Percentiles rank a stretch among this genome's conserved stretches.
These are phyloP conservation scores for Zaprionus davidi DNA, from an alignment of 1,140 invertebrate genomes.

Conservation along the genomic window DNA sequence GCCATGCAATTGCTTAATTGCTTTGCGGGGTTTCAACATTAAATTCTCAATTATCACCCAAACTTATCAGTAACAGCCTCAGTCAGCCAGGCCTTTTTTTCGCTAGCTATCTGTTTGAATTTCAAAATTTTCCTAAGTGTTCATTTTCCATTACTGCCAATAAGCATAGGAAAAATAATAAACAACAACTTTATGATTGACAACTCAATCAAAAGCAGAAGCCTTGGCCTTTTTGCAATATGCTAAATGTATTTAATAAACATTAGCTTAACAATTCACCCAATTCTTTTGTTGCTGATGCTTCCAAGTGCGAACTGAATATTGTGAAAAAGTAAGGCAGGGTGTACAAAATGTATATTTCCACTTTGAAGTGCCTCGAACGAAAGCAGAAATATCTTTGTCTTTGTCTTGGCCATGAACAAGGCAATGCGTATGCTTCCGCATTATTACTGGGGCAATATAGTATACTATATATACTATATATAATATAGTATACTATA, in stretches of 20 bases:
- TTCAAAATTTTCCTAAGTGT: constrained; percentile 45
- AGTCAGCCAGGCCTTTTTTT: constrained; percentile 59
- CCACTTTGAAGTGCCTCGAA: not conserved
- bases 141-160: constrained; percentile 22
- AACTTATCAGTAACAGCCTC: constrained; percentile 49
- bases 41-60: constrained; percentile 14
- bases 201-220: constrained; percentile 5
- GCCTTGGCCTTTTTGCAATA: constrained; percentile 20
- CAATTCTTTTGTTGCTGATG: not conserved
- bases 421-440: not conserved
- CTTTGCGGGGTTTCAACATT: constrained; percentile 11
- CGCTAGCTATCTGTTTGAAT: constrained; percentile 29
- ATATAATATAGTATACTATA: not conserved
- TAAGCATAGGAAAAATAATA: not conserved
- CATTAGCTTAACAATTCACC: constrained; percentile 30
- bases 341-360: not conserved
- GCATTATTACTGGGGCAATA: not conserved
- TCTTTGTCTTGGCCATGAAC: constrained; percentile 4
- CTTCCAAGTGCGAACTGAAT: not conserved
- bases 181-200: not conserved
- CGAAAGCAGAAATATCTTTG: constrained; percentile 3
- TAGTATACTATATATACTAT: not conserved
- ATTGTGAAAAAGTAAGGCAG: not conserved
- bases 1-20: constrained; percentile 29
- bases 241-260: constrained; percentile 36